Evolutionary conservation across 1,140 invertebrate genomes (phyloP), one percentile per base, ranked within the genome.

Genomic region (Andricus grossulariae): DNA sequence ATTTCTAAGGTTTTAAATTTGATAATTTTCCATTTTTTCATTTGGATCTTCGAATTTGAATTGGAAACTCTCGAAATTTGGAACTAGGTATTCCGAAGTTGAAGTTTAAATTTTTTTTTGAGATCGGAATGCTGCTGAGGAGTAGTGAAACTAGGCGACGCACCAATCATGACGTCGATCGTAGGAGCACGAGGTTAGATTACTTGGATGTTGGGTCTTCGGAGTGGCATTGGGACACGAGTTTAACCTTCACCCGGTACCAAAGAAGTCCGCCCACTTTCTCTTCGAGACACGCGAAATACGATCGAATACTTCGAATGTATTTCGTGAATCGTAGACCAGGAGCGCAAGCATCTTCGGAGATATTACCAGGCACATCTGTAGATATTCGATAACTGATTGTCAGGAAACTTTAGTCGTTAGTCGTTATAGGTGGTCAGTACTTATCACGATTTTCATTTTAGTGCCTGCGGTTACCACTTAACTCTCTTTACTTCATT

Each of bases 251-350:
- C 80, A 72, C 75, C 76, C 75, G 80, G 79, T 74, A 77, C 82
- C 57, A 73, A 54, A 74, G 72, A 77, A 74, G 45, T 75, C 76
- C 77, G 76, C 77, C 76, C 78, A 83, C 85, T 84, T 86, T 86
- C 85, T 82, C 82, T 81, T 49, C 55, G 55, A 50, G 54, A 16
- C 54, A 71, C 50, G 66, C 57, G 72, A 75, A 79, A 71, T 73
- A 71, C 18, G 50, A 78, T 71, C 49, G 57, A 77, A 76, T 72
- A 60, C 74, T 80, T 71, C 32, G 71, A 77, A 76, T 72, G 71
- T 74, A 75, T 80, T 80, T 80, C n/a, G 52, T 71, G 70, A 39
- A 52, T 45, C 57, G 11, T 32, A 39, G 12, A 25, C 76, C 25
- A 72, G 72, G 78, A 78, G 70, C 77, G 73, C 76, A 77, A 25